Base-by-base conservation (phyloP, 2,113 vertebrate species). In the Podarcis cretensis region DNA sequence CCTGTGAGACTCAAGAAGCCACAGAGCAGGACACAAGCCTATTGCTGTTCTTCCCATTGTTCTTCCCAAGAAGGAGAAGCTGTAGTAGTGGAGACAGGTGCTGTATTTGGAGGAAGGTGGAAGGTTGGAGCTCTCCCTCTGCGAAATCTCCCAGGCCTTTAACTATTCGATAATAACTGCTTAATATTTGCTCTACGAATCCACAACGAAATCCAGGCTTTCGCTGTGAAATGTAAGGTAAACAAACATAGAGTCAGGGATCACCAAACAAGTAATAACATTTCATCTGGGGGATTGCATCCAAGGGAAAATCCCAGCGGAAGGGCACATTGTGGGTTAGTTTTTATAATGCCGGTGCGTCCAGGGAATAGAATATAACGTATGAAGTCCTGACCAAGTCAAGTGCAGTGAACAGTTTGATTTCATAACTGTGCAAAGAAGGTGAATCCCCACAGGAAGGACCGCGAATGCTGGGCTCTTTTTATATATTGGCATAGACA, bases 371-470 rank as follows among this genome's bases (percentile, higher is more conserved):
- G 40, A 75, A 77, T 48, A 65, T 40, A 57, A 48, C 9, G 83
- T 0, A 0, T 89, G 54, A 80, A 37, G 85, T 90, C 90, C 13
- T 79, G 63, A 35, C n/a, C 80, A 81, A 59, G 87, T 92, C 40
- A 82, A 78, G 57, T 92, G 86, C 88, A 87, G 1, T 63, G 78
- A 76, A 66, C 80, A 63, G 27, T 90, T 91, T 92, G 57, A 86
- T 92, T 94, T 94, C 85, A 90, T 68, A 86, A 86, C 83, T 20
- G 78, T 5, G 85, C 4, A 66, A 88, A 37, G 3, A 6, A 93
- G 57, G 40, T 65, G 32, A 93, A 83, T 91, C 91, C 75, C 66
- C 83, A 93, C 25, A 66, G 86, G 76, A 92, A 73, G 32, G 90
- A 59, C 89, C 2, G 18, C 57, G 81, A 89, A 76, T 71, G 6